phyloP scores from a whole-genome alignment of 2,888 invertebrate species.

The Ophioninae sp. region DNA sequence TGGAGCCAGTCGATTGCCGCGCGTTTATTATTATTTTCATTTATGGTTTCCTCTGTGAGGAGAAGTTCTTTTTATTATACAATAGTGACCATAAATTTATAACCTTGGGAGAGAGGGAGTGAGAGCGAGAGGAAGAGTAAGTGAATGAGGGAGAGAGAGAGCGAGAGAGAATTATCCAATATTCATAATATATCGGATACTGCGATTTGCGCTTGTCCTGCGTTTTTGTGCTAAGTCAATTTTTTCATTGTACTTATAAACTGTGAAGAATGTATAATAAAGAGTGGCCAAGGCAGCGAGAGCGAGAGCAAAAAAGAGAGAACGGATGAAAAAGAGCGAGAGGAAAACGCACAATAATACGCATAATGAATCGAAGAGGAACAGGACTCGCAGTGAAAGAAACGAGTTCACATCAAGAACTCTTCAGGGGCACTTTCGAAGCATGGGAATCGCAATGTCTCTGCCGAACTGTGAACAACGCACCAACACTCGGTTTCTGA shows the following conservation, averaged over 20 bases:
- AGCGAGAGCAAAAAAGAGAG: slow-evolving; percentile 55
- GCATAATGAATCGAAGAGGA: slow-evolving; percentile 75
- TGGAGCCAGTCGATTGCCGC: slow-evolving; percentile 28
- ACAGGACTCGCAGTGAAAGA: slow-evolving; percentile 58
- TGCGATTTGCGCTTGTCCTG: slow-evolving; percentile 54
- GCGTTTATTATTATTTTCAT: slow-evolving; percentile 26
- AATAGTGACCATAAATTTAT: slow-evolving; percentile 60
- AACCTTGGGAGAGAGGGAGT: slow-evolving; percentile 22
- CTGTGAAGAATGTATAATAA: slow-evolving; percentile 65
- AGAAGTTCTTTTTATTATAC: slow-evolving; percentile 64
- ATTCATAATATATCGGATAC: slow-evolving; percentile 15
- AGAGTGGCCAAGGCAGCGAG: slow-evolving; percentile 63
- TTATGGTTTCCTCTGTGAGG: slow-evolving; percentile 30
- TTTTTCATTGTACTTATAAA: slow-evolving; percentile 60
- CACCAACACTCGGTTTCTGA: slow-evolving; percentile 78
- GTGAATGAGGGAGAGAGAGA: background rate
- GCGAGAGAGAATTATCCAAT: background rate
- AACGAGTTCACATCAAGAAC: slow-evolving; percentile 64
- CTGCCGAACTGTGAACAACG: slow-evolving; percentile 71
- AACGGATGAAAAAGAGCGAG: slow-evolving; percentile 55
- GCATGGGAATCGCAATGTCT: slow-evolving; percentile 70
- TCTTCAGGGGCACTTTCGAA: slow-evolving; percentile 68
- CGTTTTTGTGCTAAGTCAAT: slow-evolving; percentile 50
- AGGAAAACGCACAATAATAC: slow-evolving; percentile 65
- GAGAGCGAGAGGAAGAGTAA: slow-evolving; percentile 13